phyloP scores from a whole-genome alignment of 1,140 invertebrate genomes.

The Trachelipus rathkii region DNA sequence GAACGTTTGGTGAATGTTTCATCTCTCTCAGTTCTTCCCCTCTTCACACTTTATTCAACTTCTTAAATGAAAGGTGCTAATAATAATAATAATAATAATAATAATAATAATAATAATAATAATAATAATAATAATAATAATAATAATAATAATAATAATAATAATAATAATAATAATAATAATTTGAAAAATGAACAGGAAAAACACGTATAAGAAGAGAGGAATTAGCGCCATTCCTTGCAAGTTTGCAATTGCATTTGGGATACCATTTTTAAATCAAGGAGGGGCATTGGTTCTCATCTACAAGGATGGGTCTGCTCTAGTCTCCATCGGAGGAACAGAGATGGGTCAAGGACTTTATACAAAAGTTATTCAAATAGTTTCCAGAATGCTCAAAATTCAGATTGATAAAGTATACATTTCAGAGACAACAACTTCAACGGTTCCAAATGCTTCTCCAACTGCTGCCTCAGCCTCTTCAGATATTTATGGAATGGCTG shows the following conservation, averaged over 20 bases:
- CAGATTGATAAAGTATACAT: slow-evolving; percentile 76
- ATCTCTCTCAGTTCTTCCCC: too few relatives aligned
- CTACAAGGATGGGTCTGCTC: slow-evolving; percentile 85
- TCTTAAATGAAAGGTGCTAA: too few relatives aligned
- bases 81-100: background rate
- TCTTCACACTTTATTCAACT: too few relatives aligned
- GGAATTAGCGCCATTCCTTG: slow-evolving; percentile 82
- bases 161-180: background rate
- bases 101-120: background rate
- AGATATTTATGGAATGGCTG: slow-evolving; percentile 92
- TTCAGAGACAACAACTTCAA: slow-evolving; percentile 82
- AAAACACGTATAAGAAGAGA: slow-evolving; percentile 59
- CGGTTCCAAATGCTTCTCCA: slow-evolving; percentile 87
- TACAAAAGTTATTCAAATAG: slow-evolving; percentile 86
- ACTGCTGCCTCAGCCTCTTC: slow-evolving; percentile 87
- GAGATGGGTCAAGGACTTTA: slow-evolving; percentile 96
- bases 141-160: background rate
- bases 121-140: background rate
- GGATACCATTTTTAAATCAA: slow-evolving; percentile 76
- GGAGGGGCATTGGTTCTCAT: slow-evolving; percentile 81
- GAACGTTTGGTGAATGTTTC: too few relatives aligned
- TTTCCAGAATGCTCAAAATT: slow-evolving; percentile 63
- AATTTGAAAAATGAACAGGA: too few relatives aligned
- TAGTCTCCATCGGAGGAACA: slow-evolving; percentile 83
- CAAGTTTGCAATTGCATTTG: slow-evolving; percentile 86